phyloP scores from a whole-genome alignment of 2,113 vertebrate species.

The Podarcis muralis region DNA sequence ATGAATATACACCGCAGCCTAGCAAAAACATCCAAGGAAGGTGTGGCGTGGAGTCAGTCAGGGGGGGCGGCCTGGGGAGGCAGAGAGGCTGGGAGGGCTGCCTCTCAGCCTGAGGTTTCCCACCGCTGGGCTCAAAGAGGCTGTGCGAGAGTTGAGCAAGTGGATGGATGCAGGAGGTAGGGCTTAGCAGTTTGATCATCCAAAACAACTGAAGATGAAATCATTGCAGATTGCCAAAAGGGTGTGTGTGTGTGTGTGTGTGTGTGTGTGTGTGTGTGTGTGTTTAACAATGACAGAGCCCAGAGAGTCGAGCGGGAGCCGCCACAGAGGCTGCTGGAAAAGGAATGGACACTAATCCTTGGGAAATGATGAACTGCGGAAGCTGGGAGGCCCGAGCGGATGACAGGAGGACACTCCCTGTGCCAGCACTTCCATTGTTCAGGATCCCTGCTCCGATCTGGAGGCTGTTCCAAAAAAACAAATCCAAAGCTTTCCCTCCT shows the following conservation, averaged over 20 bases:
- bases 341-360: constrained; percentile 47
- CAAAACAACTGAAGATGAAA: neutral
- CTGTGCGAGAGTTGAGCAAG: neutral
- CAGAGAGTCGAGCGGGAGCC: constrained; percentile 24
- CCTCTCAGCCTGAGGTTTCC: too few relatives aligned
- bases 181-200: neutral
- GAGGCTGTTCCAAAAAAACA: constrained; percentile 56
- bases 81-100: too few relatives aligned
- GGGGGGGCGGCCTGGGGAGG: too few relatives aligned
- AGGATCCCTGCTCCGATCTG: constrained; percentile 67
- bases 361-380: constrained; percentile 40
- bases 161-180: neutral
- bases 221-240: neutral
- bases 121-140: neutral
- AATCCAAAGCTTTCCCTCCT: constrained; percentile 2
- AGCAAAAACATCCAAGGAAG: neutral
- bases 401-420: constrained; percentile 62
- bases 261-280: too few relatives aligned
- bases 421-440: constrained; percentile 73
- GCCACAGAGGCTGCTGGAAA: constrained; percentile 42
- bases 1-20: too few relatives aligned
- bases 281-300: neutral
- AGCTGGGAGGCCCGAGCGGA: constrained; percentile 38
- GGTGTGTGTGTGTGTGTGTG: too few relatives aligned
- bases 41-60: neutral